Base-by-base conservation (phyloP, 2,113 vertebrate species). In the Henicopernis longicauda region DNA sequence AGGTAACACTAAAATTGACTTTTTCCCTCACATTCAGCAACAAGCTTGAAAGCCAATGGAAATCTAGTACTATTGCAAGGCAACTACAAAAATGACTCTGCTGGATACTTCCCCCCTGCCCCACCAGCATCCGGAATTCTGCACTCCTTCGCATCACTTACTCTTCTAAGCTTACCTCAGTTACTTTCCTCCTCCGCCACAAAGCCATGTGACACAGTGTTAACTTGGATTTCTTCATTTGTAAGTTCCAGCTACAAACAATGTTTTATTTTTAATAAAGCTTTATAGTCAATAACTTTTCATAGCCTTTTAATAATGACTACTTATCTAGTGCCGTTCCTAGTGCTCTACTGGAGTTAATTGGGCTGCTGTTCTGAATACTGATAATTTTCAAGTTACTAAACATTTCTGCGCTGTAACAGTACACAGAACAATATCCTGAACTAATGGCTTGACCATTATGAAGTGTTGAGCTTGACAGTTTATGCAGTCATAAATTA, bases 71-170 rank as follows among this genome's bases (percentile, higher is more conserved):
- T 47, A 49, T 0, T 82, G 57, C 70, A 93, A 79, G 11, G n/a
- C 20, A 72, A 69, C 32, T 77, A 47, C 6, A 34, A 67, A 67
- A 82, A 23, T 0, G 0, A 27, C 8, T 61, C 52, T 42, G 31
- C 25, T 54, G 34, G 40, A 55, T 29, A 29, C 52, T 27, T 29
- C 13, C 52, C 25, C 23, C 23, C 34, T 5, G 16, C 10, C 13
- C 9, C 10, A 57, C 7, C 13, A 61, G 32, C 18, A 65, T 5
- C 11, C 25, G 21, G 36, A 81, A 65, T 54, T 50, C 59, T 32
- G 26, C 29, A 18, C 5, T 45, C 20, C 16, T 49, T 59, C 0
- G 0, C 36, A 57, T 4, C 13, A 4, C 22, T 45, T 31, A 44
- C 36, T 59, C 61, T 62, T 50, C 22, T 20, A 59, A 69, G 29